Evolutionary conservation across 2,113 vertebrate species (phyloP), one percentile per base, ranked within the genome.

Genomic region (Neomonachus schauinslandi): DNA sequence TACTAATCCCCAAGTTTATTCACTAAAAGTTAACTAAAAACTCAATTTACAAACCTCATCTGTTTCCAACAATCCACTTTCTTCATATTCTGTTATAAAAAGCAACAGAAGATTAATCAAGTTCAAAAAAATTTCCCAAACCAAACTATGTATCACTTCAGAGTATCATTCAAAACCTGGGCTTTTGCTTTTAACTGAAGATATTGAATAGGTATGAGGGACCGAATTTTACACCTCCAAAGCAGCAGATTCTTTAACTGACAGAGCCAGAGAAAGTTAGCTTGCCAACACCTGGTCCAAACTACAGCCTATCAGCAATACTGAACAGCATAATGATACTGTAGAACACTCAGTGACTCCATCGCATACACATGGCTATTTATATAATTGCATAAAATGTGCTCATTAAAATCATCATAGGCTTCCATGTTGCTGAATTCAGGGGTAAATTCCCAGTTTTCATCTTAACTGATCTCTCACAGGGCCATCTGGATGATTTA

Each of bases 31-130:
- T 85, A 91, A 91, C 24, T 59, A n/a, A 82, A 94, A 98, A 98
- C 36, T 93, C 83, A 85, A 92, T 98, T 97, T 95, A 99, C 99
- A 98, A 99, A 99, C 99, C 99, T 99, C 99, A 97, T 99, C 99
- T 28, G 99, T 99, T 98, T 99, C 99, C 99, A 99, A 95, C 57
- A 99, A 98, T 80, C 99, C 99, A 96, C 99, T 99, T 95, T 99
- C 99, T 99, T 99, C 99, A 97, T 99, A 99, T 95, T 99, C 99
- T 99, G 98, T 98, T 99, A 99, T 96, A 86, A 92, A 94, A 98
- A 97, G 59, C 79, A 96, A 98, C 49, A 97, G 88, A 96, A 95
- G 21, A 91, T 80, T 63, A 92, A 93, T 93, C 12, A 88, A 84
- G 63, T 87, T 91, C 28, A 65, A 96, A 55, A 89, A 89, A 82